Evolutionary conservation across 2,797 vertebrate species (phyloP), one percentile per base, ranked within the genome.

Genomic region (Petrocephalus schoutedeni): DNA sequence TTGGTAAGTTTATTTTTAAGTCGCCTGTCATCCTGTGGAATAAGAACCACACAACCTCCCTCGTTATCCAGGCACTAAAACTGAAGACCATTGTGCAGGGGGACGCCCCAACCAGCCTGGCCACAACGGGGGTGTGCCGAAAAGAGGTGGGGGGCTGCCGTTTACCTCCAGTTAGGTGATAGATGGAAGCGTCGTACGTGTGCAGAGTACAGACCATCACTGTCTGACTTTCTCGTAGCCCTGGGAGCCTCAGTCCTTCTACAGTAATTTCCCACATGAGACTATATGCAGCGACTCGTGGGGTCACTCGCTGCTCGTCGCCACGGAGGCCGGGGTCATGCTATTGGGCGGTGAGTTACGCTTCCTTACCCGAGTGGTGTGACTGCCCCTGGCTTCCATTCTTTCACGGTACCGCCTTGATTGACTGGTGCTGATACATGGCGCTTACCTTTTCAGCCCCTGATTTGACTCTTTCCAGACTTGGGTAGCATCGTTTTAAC

Each of bases 201-300:
- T 77, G 16, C 36, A 19, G 53, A 58, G 53, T 7, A 19, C 12
- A 58, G 61, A 67, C 23, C 0, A 0, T 56, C 21, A 49, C 4
- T 10, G 5, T 85, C 54, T 12, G 0, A 89, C 92, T 90, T 71
- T 90, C 93, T 92, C 91, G 16, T 94, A 99, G 98, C 98, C 98
- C 83, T 99, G 98, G 98, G 98, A 99, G 92, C 97, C 98, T 71
- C 98, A 99, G 92, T 95, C 96, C 19, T 99, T 98, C 96, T 98
- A 96, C 96, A 97, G 94, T 94, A 97, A 96, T 58, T 99, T 99
- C 91, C 96, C 97, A 82, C 97, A 98, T 57, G 98, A 99, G 91
- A 96, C 97, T 0, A 93, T 98, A 91, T 98, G 97, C 84, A 96
- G 97, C 7, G 98, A 99, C 95, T 98, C 98, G 88, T 99, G 98